A percentile compares a stretch with the other conserved stretches of the same genome.
Conservation (phyloP, 2,113 vertebrate genomes). For the Prunella himalayana region DNA sequence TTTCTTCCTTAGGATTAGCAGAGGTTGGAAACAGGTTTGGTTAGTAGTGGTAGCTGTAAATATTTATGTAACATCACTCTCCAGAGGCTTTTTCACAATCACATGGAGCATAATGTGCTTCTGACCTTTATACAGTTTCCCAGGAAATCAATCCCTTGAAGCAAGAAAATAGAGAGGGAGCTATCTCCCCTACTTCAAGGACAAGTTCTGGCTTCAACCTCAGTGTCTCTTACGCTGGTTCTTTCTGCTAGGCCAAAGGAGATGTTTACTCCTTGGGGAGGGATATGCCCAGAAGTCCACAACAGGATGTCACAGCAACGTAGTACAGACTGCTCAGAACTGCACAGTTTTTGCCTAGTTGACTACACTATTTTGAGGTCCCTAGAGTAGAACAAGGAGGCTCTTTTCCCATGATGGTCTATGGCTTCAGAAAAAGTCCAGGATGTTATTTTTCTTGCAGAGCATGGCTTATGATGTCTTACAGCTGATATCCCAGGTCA, state of each 20-base stretch:
- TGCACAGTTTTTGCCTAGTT: neutral
- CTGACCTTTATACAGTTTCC: slow-evolving; percentile 44
- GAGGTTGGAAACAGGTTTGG: neutral
- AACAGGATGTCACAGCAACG: neutral
- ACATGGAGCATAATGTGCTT: neutral
- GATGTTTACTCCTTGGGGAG: neutral
- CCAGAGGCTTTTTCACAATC: slow-evolving; percentile 24
- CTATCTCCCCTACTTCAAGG: neutral
- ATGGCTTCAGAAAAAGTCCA: neutral
- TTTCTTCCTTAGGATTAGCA: neutral
- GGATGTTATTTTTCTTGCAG: neutral
- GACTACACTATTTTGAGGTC: neutral
- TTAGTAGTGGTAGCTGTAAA: slow-evolving; percentile 4
- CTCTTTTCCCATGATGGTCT: neutral
- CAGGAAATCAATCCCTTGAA: slow-evolving; percentile 23
- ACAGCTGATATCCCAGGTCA: neutral
- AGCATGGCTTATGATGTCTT: neutral
- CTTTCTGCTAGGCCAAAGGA: neutral
- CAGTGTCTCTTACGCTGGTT: neutral
- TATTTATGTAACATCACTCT: slow-evolving; percentile 2
- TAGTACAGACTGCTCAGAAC: neutral
- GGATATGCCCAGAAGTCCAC: neutral
- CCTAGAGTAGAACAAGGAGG: neutral
- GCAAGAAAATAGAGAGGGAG: neutral
- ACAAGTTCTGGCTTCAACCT: neutral